These are phyloP conservation scores for Trissolcus brochymenae DNA, from an alignment of 2,888 invertebrate species.

Conservation along the genomic window DNA sequence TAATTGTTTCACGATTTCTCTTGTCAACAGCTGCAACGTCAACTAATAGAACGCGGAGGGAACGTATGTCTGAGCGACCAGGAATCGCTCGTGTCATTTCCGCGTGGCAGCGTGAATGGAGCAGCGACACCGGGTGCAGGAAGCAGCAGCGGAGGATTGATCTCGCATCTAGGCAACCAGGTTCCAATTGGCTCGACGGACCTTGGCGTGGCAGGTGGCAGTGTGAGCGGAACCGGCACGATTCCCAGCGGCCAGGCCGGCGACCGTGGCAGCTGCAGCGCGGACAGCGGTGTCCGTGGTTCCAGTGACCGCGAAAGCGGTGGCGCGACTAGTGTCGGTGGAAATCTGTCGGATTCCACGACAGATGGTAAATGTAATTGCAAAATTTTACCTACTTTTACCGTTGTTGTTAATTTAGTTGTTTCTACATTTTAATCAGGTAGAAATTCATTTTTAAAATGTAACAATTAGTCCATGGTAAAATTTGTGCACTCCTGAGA, in stretches of 20 bases:
- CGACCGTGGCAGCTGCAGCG: constrained; percentile 90
- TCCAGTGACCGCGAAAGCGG: constrained; percentile 89
- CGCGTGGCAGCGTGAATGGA: constrained; percentile 79
- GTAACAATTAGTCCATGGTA: not conserved
- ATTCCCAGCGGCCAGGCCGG: constrained; percentile 78
- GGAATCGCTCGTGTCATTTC: constrained; percentile 86
- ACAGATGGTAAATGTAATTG: constrained; percentile 80
- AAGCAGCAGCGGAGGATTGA: constrained; percentile 72
- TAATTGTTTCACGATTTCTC: constrained; percentile 21
- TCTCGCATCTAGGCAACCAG: constrained; percentile 75
- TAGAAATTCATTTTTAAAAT: not conserved
- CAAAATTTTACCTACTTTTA: constrained; percentile 5
- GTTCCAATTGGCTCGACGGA: constrained; percentile 72
- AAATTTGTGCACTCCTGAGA: not conserved
- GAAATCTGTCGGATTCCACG: constrained; percentile 88
- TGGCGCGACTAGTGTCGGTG: constrained; percentile 88
- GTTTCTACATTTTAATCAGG: not conserved
- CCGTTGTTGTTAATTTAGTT: constrained; percentile 23
- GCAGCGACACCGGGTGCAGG: constrained; percentile 76
- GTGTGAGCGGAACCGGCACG: constrained; percentile 74
- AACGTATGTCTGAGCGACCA: constrained; percentile 86
- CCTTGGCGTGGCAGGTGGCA: constrained; percentile 63
- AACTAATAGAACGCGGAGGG: constrained; percentile 81
- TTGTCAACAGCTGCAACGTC: constrained; percentile 75
- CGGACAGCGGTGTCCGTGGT: constrained; percentile 90